Evolutionary conservation across 2,888 invertebrate genomes (phyloP).

Genomic region (Chouioia cunea): DNA sequence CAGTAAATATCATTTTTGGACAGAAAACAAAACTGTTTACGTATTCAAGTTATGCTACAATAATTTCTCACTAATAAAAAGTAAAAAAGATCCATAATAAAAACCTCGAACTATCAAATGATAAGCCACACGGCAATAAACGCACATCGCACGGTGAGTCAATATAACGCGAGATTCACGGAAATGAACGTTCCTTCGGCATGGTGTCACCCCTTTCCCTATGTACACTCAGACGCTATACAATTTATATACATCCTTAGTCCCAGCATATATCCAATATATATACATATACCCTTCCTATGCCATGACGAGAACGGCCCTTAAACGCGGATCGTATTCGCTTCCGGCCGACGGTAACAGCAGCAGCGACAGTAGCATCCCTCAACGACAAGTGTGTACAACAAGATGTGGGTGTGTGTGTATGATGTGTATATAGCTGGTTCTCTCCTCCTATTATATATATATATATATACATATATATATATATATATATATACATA

Average conservation of each 20-base stretch:
- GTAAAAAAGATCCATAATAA: no score
- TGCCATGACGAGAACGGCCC: neutral
- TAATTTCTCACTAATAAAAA: no score
- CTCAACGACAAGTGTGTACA: constrained; percentile 4
- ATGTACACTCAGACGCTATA: neutral
- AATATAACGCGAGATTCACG: neutral
- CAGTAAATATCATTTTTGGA: no score
- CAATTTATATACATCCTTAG: neutral
- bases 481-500: no score
- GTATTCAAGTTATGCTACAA: no score
- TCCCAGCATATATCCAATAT: neutral
- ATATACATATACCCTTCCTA: constrained; percentile 1
- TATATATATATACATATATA: neutral
- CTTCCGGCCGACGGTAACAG: constrained; percentile 12
- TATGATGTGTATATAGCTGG: neutral
- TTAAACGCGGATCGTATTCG: constrained; percentile 34
- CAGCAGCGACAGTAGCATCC: neutral
- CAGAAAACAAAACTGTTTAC: no score
- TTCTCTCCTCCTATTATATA: neutral
- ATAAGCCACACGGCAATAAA: no score
- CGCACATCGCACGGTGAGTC: no score
- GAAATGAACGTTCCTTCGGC: constrained; percentile 24
- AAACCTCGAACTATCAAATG: no score
- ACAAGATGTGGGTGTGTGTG: neutral
- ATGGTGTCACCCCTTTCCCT: neutral